Percentiles rank a stretch among this genome's conserved stretches.
Conservation (phyloP, 2,113 vertebrate genomes). For the Parus major region DNA sequence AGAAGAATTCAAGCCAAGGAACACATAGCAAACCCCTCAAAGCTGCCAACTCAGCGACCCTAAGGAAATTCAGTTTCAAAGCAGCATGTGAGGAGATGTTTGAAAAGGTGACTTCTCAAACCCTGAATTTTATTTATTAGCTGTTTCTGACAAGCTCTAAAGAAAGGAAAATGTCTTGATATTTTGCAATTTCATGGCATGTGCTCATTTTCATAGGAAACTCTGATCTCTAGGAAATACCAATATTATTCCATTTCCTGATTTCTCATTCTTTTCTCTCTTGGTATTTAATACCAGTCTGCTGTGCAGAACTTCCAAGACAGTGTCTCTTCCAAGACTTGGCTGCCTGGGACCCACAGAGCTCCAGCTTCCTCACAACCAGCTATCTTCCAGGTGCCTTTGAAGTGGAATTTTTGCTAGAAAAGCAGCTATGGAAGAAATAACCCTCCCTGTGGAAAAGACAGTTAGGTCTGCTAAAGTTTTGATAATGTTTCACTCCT, state of each 20-base stretch:
- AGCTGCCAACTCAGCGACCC: neutral
- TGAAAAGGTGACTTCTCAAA: conserved; percentile 1
- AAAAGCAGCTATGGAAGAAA: neutral
- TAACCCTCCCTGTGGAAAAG: neutral
- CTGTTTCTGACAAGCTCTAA: conserved; percentile 23
- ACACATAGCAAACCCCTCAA: neutral
- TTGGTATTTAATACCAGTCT: conserved; percentile 9
- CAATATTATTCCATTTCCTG: neutral
- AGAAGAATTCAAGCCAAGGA: neutral
- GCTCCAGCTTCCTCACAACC: neutral
- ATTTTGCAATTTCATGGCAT: neutral
- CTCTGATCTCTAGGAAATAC: conserved; percentile 38
- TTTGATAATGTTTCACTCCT: neutral
- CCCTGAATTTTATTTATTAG: conserved; percentile 11
- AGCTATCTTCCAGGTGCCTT: neutral
- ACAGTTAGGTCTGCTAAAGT: neutral
- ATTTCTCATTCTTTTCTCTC: conserved; percentile 22
- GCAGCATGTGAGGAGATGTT: neutral
- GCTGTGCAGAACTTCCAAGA: neutral
- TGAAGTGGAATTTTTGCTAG: neutral
- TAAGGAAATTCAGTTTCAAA: conserved; percentile 1
- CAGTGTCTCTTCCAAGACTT: neutral
- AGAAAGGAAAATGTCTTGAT: neutral
- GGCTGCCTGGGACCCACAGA: neutral
- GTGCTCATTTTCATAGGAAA: neutral